Evolutionary conservation across 2,113 vertebrate species (phyloP).

Genomic region (Rhinichthys klamathensis): DNA sequence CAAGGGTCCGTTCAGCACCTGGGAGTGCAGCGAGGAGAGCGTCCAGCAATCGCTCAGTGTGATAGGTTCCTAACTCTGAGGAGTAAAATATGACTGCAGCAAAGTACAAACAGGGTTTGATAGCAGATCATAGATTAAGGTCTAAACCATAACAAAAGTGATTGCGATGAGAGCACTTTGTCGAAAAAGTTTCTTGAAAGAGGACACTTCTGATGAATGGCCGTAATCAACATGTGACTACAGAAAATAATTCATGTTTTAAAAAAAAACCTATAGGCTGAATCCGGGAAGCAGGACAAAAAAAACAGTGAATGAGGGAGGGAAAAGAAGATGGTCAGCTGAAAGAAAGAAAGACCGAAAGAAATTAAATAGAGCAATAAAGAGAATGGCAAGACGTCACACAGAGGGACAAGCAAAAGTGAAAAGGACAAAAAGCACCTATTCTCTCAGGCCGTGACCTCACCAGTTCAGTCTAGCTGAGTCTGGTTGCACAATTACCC

Average conservation of each 20-base stretch:
- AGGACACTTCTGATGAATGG: constrained; percentile 54
- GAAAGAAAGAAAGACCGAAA: constrained; percentile 6
- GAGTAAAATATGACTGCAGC: constrained; percentile 52
- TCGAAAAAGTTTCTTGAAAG: constrained; percentile 56
- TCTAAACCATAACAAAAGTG: constrained; percentile 61
- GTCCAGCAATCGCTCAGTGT: constrained; percentile 33
- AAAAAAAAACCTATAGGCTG: constrained; percentile 61
- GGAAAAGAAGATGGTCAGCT: background rate
- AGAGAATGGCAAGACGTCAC: constrained; percentile 50
- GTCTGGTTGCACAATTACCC: constrained; percentile 78
- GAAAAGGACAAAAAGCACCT: constrained; percentile 45
- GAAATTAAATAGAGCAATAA: constrained; percentile 38
- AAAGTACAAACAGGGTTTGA: constrained; percentile 58
- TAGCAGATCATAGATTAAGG: constrained; percentile 59
- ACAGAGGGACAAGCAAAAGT: constrained; percentile 38
- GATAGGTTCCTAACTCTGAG: constrained; percentile 24
- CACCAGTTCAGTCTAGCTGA: constrained; percentile 75
- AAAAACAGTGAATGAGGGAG: constrained; percentile 59
- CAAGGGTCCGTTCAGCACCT: constrained; percentile 35
- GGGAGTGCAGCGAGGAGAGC: background rate
- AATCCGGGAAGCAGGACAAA: constrained; percentile 62
- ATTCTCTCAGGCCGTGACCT: constrained; percentile 68
- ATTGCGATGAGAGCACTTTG: constrained; percentile 54
- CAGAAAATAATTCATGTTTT: constrained; percentile 66
- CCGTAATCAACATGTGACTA: constrained; percentile 64